These are phyloP conservation scores for Scalopus aquaticus DNA, from an alignment of 2,113 vertebrate genomes.

Conservation along the genomic window DNA sequence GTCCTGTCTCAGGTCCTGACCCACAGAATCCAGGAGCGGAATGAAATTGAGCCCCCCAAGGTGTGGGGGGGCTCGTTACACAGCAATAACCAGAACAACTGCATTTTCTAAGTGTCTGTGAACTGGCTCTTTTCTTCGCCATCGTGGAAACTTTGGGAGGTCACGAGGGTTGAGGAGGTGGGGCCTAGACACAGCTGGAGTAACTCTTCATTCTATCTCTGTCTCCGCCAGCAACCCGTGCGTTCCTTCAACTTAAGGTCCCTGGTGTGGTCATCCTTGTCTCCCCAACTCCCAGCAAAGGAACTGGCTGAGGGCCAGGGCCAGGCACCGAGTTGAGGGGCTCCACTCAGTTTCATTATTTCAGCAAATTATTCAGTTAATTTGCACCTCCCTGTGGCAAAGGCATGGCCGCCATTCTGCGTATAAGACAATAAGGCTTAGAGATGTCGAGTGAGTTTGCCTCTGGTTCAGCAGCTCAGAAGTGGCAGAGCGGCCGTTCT, in stretches of 20 bases:
- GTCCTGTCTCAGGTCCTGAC: not conserved
- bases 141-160: not conserved
- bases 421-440: not conserved
- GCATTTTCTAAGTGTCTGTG: not conserved
- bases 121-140: not conserved
- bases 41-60: not conserved
- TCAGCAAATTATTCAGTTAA: not conserved
- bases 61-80: not conserved
- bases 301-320: not conserved
- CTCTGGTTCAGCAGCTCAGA: not conserved
- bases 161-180: not conserved
- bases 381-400: accelerated
- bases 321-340: not conserved
- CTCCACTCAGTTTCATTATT: not conserved
- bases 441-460: not conserved
- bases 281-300: too few species aligned
- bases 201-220: not conserved
- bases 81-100: not conserved
- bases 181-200: not conserved
- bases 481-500: not conserved
- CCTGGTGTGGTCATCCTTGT: too few species aligned
- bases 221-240: not conserved
- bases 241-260: not conserved
- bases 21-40: not conserved
- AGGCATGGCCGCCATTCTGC: not conserved